Evolutionary conservation across 2,888 invertebrate species (phyloP), one percentile per base, ranked within the genome.

Genomic region (Saturnia japonica): DNA sequence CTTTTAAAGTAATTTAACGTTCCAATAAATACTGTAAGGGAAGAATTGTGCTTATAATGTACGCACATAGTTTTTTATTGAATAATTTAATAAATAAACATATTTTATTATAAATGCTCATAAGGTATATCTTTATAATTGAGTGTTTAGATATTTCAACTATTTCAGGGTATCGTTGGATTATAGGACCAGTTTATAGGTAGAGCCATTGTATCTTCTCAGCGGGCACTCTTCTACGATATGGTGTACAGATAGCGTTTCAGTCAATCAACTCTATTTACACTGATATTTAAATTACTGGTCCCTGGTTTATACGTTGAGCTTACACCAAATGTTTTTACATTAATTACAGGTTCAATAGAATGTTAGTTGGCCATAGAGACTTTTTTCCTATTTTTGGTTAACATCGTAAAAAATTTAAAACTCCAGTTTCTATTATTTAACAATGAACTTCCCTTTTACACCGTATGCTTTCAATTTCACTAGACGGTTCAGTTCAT

Each of bases 381-480:
- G 34, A 6, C 6, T 34, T 4, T 2, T 6, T 6, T 34, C 34
- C 2, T 34, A 34, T 34, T 34, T 34, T 34, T 34, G 34, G 6
- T 34, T 34, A 4, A 2, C 34, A 34, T 34, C 34, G 25, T 14
- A 16, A n/a, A 34, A 28, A n/a, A 34, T 28, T 19, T 19, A n/a
- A 45, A 47, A 34, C 34, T 60, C 45, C 12, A 28, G 16, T 47
- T 64, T 14, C 14, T 40, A 40, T 43, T 64, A 28, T 60, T 28
- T 4, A 60, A 60, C 45, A 68, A 73, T 73, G 80, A 76, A 74
- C 72, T 71, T 74, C 73, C 71, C 68, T 75, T 75, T 73, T 77
- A 71, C 74, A 77, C 72, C 54, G 75, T 40, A 34, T 25, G 80
- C 84, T 85, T 85, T 85, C 85, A 81, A 78, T 85, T 84, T 85